Evolutionary conservation across 2,888 invertebrate species (phyloP).

Genomic region (Brenthis hecate): DNA sequence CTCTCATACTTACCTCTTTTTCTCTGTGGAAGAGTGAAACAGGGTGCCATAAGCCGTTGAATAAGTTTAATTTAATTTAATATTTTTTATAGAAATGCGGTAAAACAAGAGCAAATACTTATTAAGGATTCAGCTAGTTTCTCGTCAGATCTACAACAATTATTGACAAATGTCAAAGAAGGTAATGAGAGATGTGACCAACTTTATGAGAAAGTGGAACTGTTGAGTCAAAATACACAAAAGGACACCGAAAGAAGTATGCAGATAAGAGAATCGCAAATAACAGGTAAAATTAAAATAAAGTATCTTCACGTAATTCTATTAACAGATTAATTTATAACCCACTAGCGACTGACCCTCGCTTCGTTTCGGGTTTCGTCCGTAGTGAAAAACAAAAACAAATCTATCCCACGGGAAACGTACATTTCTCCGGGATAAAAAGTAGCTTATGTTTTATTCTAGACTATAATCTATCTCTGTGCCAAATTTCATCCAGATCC

Average conservation of each 20-base stretch:
- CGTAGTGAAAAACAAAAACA: too few species aligned
- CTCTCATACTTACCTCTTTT: too few species aligned
- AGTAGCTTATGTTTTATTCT: too few species aligned
- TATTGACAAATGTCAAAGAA: conserved; percentile 72
- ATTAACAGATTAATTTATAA: not conserved
- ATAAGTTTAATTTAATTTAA: conserved; percentile 8
- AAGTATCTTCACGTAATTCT: not conserved
- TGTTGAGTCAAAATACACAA: conserved; percentile 67
- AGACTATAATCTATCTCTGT: too few species aligned
- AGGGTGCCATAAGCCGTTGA: not conserved
- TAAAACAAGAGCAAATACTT: conserved; percentile 75
- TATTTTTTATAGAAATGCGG: conserved; percentile 67
- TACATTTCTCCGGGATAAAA: not conserved
- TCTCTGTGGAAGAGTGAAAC: too few species aligned
- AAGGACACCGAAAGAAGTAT: conserved; percentile 74
- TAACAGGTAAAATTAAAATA: conserved; percentile 65
- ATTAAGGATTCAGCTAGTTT: conserved; percentile 77
- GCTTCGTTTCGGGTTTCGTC: too few species aligned
- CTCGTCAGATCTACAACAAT: conserved; percentile 73
- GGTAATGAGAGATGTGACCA: conserved; percentile 72
- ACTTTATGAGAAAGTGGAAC: conserved; percentile 74
- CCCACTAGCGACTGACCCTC: not conserved
- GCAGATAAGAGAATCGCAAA: conserved; percentile 79
- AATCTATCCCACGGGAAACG: not conserved
- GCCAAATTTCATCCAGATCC: too few species aligned